phyloP scores from a whole-genome alignment of 2,113 vertebrate species.

The Sceloporus tristichus region DNA sequence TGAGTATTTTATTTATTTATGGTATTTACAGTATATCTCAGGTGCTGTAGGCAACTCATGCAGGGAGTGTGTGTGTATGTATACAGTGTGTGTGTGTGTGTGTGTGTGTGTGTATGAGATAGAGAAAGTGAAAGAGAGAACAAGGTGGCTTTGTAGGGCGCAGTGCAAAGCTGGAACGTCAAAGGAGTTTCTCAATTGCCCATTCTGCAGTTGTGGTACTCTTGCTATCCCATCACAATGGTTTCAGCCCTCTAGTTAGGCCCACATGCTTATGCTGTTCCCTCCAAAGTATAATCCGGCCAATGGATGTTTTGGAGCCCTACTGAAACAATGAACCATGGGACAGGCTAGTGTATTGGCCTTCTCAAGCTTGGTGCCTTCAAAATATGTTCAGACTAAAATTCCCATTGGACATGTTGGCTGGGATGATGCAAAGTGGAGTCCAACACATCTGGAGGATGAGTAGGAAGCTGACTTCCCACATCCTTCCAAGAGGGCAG shows the following conservation, averaged over 20 bases:
- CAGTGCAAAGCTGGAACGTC: background rate
- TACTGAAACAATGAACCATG: background rate
- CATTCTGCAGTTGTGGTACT: background rate
- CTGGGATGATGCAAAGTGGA: background rate
- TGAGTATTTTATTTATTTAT: conserved; percentile 65
- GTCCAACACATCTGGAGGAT: background rate
- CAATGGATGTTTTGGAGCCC: no score
- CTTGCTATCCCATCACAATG: background rate
- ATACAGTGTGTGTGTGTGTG: no score
- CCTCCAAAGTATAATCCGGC: background rate
- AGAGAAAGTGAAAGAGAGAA: background rate
- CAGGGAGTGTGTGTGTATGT: no score
- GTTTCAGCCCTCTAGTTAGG: background rate
- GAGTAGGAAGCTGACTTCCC: background rate
- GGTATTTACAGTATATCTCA: no score
- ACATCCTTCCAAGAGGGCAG: background rate
- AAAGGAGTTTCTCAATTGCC: no score
- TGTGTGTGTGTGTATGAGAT: no score
- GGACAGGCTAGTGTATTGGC: background rate
- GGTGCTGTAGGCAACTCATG: no score
- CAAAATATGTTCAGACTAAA: no score
- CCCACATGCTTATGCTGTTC: background rate
- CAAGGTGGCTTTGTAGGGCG: background rate
- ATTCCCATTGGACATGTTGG: no score
- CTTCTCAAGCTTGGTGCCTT: background rate